A percentile compares a stretch with the other conserved stretches of the same genome.
Conservation (phyloP, 2,113 vertebrate species). For the Malaclemys terrapin region DNA sequence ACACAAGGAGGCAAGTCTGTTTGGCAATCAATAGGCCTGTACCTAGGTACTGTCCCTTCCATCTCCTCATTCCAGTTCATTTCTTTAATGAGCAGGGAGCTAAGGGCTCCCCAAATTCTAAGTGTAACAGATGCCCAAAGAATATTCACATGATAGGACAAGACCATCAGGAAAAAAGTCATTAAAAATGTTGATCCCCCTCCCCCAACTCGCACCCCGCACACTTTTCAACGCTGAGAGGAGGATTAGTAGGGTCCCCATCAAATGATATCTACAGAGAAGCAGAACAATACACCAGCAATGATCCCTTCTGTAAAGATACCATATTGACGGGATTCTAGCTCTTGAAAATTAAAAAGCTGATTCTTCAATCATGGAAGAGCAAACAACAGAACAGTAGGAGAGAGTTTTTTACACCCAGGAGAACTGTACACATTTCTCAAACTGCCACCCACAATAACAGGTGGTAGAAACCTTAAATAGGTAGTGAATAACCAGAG, state of each 20-base stretch:
- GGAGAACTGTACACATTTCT: neutral
- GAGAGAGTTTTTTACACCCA: neutral
- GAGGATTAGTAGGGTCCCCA: neutral
- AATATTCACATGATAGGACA: neutral
- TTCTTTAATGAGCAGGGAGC: neutral
- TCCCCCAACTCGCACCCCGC: neutral
- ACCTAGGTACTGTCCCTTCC: neutral
- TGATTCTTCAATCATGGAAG: neutral
- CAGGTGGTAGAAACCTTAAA: fast-evolving
- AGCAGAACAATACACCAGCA: neutral
- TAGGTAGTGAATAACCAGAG: neutral
- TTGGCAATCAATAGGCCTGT: neutral
- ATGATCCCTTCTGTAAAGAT: neutral
- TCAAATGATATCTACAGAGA: neutral
- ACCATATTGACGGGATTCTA: neutral
- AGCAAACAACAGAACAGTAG: neutral
- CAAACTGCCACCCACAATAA: neutral
- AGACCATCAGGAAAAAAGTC: neutral
- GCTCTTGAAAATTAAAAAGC: neutral
- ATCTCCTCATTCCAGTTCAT: neutral
- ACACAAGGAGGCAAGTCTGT: neutral
- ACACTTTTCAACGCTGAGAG: neutral
- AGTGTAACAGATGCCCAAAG: neutral
- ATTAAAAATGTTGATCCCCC: neutral
- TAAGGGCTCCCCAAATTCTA: neutral